Evolutionary conservation across 37 sponge, comb jelly and placozoan species (phyloP).

Genomic region (Aphrocallistes beatrix): DNA sequence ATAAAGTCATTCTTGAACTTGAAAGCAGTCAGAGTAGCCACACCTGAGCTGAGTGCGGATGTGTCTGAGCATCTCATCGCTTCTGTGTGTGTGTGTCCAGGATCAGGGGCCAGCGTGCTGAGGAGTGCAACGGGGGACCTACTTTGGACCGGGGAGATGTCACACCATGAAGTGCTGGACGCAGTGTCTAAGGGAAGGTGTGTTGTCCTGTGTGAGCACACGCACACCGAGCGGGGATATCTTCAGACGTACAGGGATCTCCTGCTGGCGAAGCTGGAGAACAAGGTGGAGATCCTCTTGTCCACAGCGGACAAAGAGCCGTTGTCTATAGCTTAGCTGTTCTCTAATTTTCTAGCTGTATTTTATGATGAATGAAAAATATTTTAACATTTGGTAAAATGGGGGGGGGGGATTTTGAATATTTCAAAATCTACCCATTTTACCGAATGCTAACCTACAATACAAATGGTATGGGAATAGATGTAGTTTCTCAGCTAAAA

Average conservation of each 20-base stretch:
- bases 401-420: no score
- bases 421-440: no score
- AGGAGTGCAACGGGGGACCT: constrained; percentile 51
- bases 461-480: no score
- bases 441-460: no score
- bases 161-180: constrained; percentile 84
- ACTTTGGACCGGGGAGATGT: constrained; percentile 78
- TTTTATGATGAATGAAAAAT: no score
- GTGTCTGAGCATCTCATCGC: not conserved
- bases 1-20: not conserved
- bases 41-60: not conserved
- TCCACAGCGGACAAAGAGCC: constrained; percentile 58
- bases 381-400: no score
- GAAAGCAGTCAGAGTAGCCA: not conserved
- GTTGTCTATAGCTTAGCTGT: constrained; percentile 34
- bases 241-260: constrained; percentile 20
- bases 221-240: constrained; percentile 89
- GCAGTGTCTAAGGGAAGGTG: constrained; percentile 50
- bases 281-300: constrained; percentile 32
- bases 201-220: constrained; percentile 84
- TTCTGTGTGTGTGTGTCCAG: not conserved
- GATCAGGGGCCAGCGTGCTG: constrained; percentile 50
- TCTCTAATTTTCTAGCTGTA: no score
- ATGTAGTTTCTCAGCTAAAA: no score
- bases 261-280: constrained; percentile 27